Evolutionary conservation across 1,140 invertebrate genomes (phyloP).

Genomic region (Lordiphosa clarofinis): DNA sequence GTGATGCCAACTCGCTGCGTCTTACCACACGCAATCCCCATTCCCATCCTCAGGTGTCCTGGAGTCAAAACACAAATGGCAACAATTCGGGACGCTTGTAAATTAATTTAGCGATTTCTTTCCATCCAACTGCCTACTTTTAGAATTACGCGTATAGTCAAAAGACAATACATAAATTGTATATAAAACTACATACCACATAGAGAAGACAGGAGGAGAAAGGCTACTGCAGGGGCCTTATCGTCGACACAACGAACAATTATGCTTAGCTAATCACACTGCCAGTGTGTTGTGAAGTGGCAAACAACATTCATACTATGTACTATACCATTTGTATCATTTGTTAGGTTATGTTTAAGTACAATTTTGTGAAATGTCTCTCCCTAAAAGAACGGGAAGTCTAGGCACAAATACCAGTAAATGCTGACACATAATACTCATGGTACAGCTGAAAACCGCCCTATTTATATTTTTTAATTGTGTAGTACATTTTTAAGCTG

Average conservation of each 20-base stretch:
- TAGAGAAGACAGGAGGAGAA: conserved; percentile 18
- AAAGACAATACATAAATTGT: conserved; percentile 24
- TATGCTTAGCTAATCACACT: conserved; percentile 78
- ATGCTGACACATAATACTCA: conserved; percentile 74
- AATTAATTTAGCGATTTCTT: conserved; percentile 52
- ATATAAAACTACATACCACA: conserved; percentile 37
- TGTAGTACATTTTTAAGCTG: conserved; percentile 16
- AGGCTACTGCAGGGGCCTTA: conserved; percentile 36
- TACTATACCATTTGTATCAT: conserved; percentile 65
- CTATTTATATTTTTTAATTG: conserved; percentile 44
- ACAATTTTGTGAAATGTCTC: conserved; percentile 13
- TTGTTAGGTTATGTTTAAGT: conserved; percentile 62
- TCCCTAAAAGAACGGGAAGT: conserved; percentile 3
- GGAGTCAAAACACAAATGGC: conserved; percentile 66
- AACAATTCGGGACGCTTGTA: conserved; percentile 69
- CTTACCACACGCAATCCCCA: conserved; percentile 81
- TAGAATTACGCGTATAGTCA: conserved; percentile 54
- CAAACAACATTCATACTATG: conserved; percentile 50
- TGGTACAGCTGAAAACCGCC: conserved; percentile 42
- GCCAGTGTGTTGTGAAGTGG: conserved; percentile 53
- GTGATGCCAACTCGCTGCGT: conserved; percentile 82
- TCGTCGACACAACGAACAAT: conserved; percentile 71
- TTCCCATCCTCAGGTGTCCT: conserved; percentile 65
- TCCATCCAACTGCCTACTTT: conserved; percentile 36
- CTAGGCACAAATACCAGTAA: conserved; percentile 64